Base-by-base conservation (phyloP, 2,113 vertebrate genomes). In the Psophia crepitans region DNA sequence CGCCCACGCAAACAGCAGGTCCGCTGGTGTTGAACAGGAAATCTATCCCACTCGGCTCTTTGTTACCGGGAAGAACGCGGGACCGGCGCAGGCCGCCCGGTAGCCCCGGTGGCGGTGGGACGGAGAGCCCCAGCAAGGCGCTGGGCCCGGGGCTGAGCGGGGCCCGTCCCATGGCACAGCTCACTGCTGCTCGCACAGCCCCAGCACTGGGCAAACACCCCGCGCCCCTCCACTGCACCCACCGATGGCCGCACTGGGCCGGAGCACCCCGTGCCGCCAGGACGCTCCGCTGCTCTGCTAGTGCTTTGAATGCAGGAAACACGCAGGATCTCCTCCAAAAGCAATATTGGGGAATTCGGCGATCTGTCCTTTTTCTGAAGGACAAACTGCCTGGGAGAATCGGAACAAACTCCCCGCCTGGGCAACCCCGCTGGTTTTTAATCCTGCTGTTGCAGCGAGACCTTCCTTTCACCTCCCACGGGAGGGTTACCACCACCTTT, bases 41-140 rank as follows among this genome's bases (percentile, higher is more conserved):
- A 48, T 54, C 20, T 32, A 4, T 49, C 64, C 54, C 14, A 0
- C 49, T 33, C 32, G 2, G 4, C 16, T n/a, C 46, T 30, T 70
- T 24, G 24, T 41, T 32, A 41, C 51, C 30, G 54, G 6, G 39
- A 41, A 7, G 44, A 9, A 39, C 20, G 8, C 2, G 0, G 37
- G 51, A 28, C 18, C 13, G 57, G 35, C 3, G 0, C 23, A 8
- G 5, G 2, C 22, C 44, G 24, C 9, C 46, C 6, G 0, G 37
- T 26, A 7, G n/a, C 3, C 8, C 19, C 2, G 0, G 35, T 15
- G 3, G 3, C 12, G 1, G 49, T 10, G 6, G 54, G 44, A 39
- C 39, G 5, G 39, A 43, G 35, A n/a, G 6, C 14, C 61, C 32
- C 39, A 30, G 77, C 20, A 32, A 44, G 61, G 23, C 5, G 2